These are phyloP conservation scores for Dicrurus megarhynchus DNA, from an alignment of 2,113 vertebrate species.

Conservation along the genomic window DNA sequence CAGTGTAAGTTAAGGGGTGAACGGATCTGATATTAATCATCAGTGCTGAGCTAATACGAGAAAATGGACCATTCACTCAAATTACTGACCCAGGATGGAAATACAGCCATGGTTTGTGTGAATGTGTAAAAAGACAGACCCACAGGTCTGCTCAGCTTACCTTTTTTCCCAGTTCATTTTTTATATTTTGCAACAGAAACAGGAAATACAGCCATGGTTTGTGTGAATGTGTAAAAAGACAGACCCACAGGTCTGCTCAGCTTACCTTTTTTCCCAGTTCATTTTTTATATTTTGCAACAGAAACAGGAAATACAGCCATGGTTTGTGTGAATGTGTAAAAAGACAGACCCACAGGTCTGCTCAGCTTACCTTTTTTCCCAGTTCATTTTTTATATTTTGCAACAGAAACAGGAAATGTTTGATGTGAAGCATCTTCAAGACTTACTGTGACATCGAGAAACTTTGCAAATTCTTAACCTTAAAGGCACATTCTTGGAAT, in stretches of 20 bases:
- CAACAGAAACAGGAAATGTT: slow-evolving; percentile 62
- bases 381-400: neutral
- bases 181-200: too few species aligned
- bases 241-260: too few species aligned
- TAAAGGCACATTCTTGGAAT: slow-evolving; percentile 56
- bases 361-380: neutral
- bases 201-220: too few species aligned
- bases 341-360: neutral
- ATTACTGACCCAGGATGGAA: neutral
- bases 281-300: too few species aligned
- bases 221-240: too few species aligned
- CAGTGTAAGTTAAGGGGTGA: neutral
- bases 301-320: too few species aligned
- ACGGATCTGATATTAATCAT: neutral
- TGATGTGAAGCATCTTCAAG: slow-evolving; percentile 53
- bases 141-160: too few species aligned
- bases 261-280: too few species aligned
- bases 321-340: neutral
- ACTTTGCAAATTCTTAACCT: slow-evolving; percentile 55
- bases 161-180: too few species aligned
- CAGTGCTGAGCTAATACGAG: neutral
- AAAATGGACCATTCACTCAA: neutral
- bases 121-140: too few species aligned
- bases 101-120: too few species aligned
- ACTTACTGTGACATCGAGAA: slow-evolving; percentile 19